Base-by-base conservation (phyloP, 2,797 vertebrate genomes). In the Liparis tanakae region DNA sequence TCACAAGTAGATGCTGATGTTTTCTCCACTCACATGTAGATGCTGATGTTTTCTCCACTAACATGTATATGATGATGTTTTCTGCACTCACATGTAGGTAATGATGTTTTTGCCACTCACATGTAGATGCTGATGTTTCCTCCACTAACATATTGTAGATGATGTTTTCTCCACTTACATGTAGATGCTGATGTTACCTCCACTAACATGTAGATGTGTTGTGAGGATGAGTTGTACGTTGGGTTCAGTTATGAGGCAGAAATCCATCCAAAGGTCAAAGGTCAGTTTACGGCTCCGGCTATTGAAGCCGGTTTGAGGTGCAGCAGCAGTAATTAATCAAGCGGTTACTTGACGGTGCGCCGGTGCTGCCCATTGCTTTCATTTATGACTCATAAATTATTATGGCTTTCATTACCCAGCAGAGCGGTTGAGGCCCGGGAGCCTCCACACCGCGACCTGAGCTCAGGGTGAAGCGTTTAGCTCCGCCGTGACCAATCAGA, bases 331-430 rank as follows among this genome's bases (percentile, higher is more conserved):
- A 88, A 91, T 91, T 88, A 85, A 92, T 87, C 85, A 84, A 78
- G 82, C 86, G 76, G 72, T 59, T 72, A 30, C 80, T 86, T 87
- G 82, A 88, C 46, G 77, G 79, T 86, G 86, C 89, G 84, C 15
- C 57, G 80, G 81, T 41, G 83, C 80, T 74, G 58, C 60, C 79
- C 67, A 73, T 74, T 33, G 3, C 66, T 84, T 80, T 80, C 89
- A 91, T 85, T 86, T 77, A 76, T 88, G 85, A 86, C 87, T 89
- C 84, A 85, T 81, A 80, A 88, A 82, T 88, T 83, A 87, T 84
- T 88, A 84, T 87, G 63, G 37, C 83, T 89, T 88, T 91, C 86
- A 85, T 90, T 86, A 78, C 76, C 72, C 74, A 64, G 82, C 82
- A 56, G 44, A 74, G 71, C 41, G 14, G 79, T 79, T 74, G 54